These are phyloP conservation scores for Lampris incognitus DNA, from an alignment of 2,113 vertebrate genomes.

Conservation along the genomic window DNA sequence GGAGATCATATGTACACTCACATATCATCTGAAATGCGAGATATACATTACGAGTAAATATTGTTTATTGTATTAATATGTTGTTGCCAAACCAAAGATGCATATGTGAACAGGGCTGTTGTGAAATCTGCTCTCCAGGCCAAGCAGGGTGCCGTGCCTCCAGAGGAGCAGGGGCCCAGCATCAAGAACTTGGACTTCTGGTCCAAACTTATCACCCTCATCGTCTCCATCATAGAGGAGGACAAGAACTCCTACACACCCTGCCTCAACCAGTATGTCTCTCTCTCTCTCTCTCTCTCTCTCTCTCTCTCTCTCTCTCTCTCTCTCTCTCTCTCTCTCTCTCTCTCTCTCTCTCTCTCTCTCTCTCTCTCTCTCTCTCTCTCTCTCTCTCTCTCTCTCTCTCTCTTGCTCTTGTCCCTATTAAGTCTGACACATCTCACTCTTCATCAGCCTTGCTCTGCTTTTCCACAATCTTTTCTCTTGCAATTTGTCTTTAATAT, in stretches of 20 bases:
- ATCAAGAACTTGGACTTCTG: constrained; percentile 99
- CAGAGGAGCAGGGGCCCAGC: constrained; percentile 97
- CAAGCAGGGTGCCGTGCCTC: constrained; percentile 94
- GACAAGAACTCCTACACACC: constrained; percentile 99
- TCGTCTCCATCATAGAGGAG: constrained; percentile 98
- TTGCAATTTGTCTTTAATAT: neutral
- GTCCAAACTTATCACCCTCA: constrained; percentile 99
- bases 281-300: neutral
- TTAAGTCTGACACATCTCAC: no score
- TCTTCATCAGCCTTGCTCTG: no score
- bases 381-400: neutral
- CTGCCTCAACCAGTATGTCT: constrained; percentile 96
- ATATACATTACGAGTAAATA: no score
- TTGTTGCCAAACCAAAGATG: no score
- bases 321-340: neutral
- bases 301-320: neutral
- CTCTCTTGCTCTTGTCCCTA: neutral
- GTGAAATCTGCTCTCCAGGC: constrained; percentile 75
- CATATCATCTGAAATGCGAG: no score
- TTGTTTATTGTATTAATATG: no score
- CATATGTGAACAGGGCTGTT: neutral
- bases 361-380: neutral
- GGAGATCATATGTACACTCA: no score
- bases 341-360: neutral
- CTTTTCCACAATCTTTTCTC: neutral